Evolutionary conservation across 2,797 vertebrate genomes (phyloP).

Genomic region (Diceros bicornis): DNA sequence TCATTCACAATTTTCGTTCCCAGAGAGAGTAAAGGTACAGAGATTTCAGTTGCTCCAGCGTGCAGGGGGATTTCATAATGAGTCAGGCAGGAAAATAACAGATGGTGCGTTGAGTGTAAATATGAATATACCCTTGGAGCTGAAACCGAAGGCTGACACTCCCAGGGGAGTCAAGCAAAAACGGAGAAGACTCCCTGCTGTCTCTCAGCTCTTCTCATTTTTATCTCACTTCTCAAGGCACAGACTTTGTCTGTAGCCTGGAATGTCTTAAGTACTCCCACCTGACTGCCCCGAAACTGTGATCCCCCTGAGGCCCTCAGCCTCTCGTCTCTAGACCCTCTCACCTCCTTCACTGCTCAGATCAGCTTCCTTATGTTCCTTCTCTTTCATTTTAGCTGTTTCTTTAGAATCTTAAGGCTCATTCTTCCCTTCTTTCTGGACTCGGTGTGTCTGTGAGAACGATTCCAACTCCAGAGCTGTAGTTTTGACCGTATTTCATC

Average conservation of each 20-base stretch:
- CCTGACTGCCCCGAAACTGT: neutral
- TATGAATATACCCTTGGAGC: constrained; percentile 70
- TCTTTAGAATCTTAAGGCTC: neutral
- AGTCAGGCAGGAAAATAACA: constrained; percentile 80
- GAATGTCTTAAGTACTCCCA: neutral
- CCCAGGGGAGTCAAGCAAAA: neutral
- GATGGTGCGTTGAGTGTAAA: constrained; percentile 68
- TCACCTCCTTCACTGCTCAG: neutral
- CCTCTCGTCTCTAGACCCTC: neutral
- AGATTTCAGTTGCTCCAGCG: constrained; percentile 1
- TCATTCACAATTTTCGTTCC: neutral
- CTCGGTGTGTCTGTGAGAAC: neutral
- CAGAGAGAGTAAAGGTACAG: constrained; percentile 40
- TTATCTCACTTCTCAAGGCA: neutral
- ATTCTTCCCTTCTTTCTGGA: neutral
- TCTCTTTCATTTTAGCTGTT: neutral
- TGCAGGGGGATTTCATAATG: constrained; percentile 60
- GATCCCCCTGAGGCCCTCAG: neutral
- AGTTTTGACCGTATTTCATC: neutral
- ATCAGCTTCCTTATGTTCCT: neutral
- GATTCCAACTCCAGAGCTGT: neutral
- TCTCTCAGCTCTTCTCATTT: neutral
- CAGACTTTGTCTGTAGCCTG: neutral
- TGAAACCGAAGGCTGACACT: constrained; percentile 68
- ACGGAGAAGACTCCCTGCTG: neutral